Evolutionary conservation across 37 sponge, comb jelly and placozoan genomes (phyloP).

Genomic region (Tethya wilhelma): DNA sequence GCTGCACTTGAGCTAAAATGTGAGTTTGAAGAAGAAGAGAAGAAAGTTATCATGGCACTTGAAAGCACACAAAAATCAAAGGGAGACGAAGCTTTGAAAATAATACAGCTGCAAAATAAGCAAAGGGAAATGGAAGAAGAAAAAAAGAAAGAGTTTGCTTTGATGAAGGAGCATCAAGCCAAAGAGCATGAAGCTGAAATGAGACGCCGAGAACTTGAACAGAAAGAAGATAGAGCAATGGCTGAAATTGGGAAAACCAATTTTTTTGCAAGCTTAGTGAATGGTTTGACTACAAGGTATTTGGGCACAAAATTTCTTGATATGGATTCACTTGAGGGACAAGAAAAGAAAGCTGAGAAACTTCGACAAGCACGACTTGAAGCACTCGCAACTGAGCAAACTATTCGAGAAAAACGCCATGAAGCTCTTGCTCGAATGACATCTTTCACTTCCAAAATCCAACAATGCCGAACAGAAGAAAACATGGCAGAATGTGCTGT

Average conservation of each 20-base stretch:
- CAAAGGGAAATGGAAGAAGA: slow-evolving; percentile 20
- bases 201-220: slow-evolving; percentile 21
- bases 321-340: not conserved
- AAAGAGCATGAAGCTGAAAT: slow-evolving; percentile 21
- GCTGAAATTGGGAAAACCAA: slow-evolving; percentile 6
- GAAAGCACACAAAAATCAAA: slow-evolving; percentile 16
- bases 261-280: not conserved
- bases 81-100: not conserved
- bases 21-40: slow-evolving; percentile 44
- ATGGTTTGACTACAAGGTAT: slow-evolving; percentile 5
- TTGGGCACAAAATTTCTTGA: not conserved
- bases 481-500: slow-evolving; percentile 36
- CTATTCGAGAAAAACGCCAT: slow-evolving; percentile 17
- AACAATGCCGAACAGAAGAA: slow-evolving; percentile 22
- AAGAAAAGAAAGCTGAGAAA: not conserved
- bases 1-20: slow-evolving; percentile 49
- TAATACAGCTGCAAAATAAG: not conserved
- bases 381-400: slow-evolving; percentile 9
- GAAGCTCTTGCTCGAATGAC: slow-evolving; percentile 26
- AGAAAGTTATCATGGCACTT: slow-evolving; percentile 14
- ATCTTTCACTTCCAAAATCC: slow-evolving; percentile 20
- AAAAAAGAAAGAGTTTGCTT: not conserved
- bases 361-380: slow-evolving; percentile 1
- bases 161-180: slow-evolving; percentile 3
- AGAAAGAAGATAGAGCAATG: not conserved